Evolutionary conservation across 2,888 invertebrate species (phyloP).

Genomic region (Vannuccia rotundouncinata): DNA sequence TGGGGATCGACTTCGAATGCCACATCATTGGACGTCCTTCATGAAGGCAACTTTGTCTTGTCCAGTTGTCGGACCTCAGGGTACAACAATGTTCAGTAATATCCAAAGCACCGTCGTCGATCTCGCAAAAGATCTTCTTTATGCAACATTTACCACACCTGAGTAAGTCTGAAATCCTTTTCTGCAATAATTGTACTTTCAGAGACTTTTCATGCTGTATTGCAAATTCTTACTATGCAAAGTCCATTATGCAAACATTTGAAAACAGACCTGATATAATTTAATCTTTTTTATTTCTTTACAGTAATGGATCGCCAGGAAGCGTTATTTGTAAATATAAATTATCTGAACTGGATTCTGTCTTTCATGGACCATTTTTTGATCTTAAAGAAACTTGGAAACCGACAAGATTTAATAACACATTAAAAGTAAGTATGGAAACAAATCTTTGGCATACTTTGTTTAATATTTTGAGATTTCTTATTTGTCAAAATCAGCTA

Average conservation of each 20-base stretch:
- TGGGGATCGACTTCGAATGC: constrained; percentile 1
- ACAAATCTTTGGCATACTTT: no score
- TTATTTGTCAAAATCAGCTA: background rate
- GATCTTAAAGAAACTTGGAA: background rate
- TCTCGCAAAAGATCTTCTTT: background rate
- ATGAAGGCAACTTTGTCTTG: background rate
- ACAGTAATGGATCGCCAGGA: background rate
- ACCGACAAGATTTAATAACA: background rate
- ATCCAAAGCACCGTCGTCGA: background rate
- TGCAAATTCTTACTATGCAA: no score
- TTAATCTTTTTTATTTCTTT: background rate
- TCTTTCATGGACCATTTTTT: background rate
- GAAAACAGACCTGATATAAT: no score
- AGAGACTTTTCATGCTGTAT: no score
- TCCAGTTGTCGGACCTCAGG: background rate
- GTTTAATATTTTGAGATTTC: background rate
- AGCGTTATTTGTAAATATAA: constrained; percentile 20
- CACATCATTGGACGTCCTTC: background rate
- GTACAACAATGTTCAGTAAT: background rate
- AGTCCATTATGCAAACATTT: no score
- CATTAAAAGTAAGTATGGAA: background rate
- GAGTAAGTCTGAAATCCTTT: no score
- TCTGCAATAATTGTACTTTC: no score
- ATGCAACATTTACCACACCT: constrained; percentile 8
- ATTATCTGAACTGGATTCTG: background rate